Conservation (phyloP, 2,113 vertebrate genomes). For the Castor canadensis region DNA sequence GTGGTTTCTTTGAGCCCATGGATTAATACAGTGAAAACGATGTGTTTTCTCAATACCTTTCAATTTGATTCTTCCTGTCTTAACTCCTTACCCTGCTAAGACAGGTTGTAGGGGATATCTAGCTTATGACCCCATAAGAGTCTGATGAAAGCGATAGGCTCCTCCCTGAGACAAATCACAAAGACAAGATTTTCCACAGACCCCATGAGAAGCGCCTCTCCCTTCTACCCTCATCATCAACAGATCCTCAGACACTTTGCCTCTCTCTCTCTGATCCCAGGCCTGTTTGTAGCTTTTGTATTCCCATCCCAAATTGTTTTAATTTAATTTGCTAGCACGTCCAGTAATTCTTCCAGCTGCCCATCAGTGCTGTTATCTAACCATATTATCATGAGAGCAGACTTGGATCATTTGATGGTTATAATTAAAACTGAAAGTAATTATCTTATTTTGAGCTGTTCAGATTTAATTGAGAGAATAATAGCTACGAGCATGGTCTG, state of each 20-base stretch:
- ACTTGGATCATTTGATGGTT: conserved; percentile 10
- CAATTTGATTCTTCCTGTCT: background rate
- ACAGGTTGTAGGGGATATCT: background rate
- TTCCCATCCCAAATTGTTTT: background rate
- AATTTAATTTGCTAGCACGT: background rate
- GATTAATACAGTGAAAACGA: background rate
- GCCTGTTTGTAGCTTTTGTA: background rate
- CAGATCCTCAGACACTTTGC: too few relatives aligned
- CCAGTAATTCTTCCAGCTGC: background rate
- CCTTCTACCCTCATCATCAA: background rate
- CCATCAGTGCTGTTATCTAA: background rate
- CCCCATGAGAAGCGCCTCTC: background rate
- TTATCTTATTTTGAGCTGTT: background rate
- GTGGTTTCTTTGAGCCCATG: background rate
- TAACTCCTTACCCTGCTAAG: background rate
- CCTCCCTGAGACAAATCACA: background rate
- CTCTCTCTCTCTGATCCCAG: background rate
- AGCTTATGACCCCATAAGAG: background rate
- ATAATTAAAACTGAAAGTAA: conserved; percentile 56
- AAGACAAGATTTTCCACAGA: background rate
- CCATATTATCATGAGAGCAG: background rate
- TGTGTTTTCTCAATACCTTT: background rate
- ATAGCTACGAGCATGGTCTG: background rate
- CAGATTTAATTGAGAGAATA: background rate
- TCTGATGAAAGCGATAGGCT: background rate